Evolutionary conservation across 2,113 vertebrate genomes (phyloP), one percentile per base, ranked within the genome.

Genomic region (Neoarius graeffei): DNA sequence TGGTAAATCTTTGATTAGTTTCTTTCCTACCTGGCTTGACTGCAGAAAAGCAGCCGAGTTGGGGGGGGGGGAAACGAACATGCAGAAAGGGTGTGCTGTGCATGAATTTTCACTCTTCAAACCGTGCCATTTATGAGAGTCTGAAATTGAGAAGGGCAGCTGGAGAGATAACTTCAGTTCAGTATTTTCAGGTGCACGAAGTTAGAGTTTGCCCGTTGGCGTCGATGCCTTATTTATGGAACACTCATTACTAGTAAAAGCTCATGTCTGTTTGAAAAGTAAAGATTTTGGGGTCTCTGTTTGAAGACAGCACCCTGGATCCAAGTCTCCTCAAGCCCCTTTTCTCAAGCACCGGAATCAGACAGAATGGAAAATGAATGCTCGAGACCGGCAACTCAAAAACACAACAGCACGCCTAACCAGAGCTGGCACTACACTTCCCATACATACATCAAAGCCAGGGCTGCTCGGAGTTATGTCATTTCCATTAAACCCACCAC

Each of bases 311-410:
- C 17, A 48, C 76, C 74, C 74, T 15, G 79, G 27, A 56, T 87
- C 83, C 56, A 79, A 50, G 73, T 85, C 83, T 86, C 62, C 17
- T 27, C 25, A 20, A 86, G 85, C 79, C 42, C 89, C 48, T 89
- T 81, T 84, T 87, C 90, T 89, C 76, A 25, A 50, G 81, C 86
- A 86, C 84, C 89, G 85, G 52, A 83, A 93, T 92, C 89, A 92
- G 89, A 92, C 85, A 42, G 84, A 91, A 90, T 87, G 64, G 1
- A 1, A 87, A 67, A 91, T 91, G 50, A 91, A 89, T 85, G 86
- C 91, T 77, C 23, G 30, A 23, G 76, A 82, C 48, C 1, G 64
- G 56, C 56, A 35, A 69, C 84, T 88, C 73, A 62, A 86, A 85
- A 86, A 85, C 59, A 35, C 76, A 48, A 15, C n/a, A 19, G 57